Evolutionary conservation across 1,140 invertebrate species (phyloP), one percentile per base, ranked within the genome.

Genomic region (Capitella teleta): DNA sequence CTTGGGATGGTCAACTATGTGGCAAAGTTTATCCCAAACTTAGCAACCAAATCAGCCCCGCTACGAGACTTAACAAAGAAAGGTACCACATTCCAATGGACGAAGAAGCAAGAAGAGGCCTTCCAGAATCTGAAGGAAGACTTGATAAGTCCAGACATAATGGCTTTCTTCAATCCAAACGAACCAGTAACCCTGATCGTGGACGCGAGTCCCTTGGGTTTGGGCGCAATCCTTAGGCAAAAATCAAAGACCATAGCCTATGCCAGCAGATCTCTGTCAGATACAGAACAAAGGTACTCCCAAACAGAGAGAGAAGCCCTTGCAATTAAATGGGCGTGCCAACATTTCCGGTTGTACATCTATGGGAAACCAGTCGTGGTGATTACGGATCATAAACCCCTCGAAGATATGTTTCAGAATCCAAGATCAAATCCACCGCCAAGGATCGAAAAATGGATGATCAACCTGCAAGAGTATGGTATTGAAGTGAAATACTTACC

Each of bases 1-100:
- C 32, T 47, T 4, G 50, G 50, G 12, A 52, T 52, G 50, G n/a
- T 24, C 5, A 47, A 52, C 28, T 52, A 52, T 43, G 21, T 12
- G 18, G 3, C 50, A 12, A 28, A 34, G 24, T 52, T 47, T 23
- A 37, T 47, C 5, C 41, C 25, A 2, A 44, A 45, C 1, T 51
- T 16, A 18, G 19, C 49, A 16, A 32, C 28, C 21, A 5, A 46
- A 5, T 21, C 42, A 3, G 30, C 4, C n/a, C 43, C 42, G 24
- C 30, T 52, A 19, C 28, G 30, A 5, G n/a, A 24, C 18, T 30
- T 47, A 21, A 36, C 42, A 24, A 18, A 14, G 24, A 32, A 30
- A 21, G 18, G 36, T 3, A 2, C 38, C 24, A 21, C 5, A 18
- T 52, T 19, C 38, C 10, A 40, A 24, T 40, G 14, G 38, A 24